A percentile compares a stretch with the other conserved stretches of the same genome.
These are phyloP conservation scores for Lasiommata megera DNA, from an alignment of 2,888 invertebrate genomes.

Conservation along the genomic window DNA sequence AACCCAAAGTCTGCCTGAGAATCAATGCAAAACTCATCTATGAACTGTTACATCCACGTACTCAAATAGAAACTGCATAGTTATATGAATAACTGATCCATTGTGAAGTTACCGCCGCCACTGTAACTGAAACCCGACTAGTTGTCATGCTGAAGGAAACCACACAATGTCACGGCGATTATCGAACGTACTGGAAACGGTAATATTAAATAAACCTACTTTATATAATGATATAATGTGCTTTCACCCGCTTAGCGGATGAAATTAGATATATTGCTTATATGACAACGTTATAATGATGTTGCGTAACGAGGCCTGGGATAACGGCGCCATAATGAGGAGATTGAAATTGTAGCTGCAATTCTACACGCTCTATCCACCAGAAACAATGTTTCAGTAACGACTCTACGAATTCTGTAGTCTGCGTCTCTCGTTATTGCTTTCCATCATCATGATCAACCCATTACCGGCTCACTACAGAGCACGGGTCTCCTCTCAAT, in stretches of 20 bases:
- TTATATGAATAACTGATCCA: conserved; percentile 4
- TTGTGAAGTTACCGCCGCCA: not conserved
- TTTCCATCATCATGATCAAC: too few species aligned
- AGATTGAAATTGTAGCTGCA: too few species aligned
- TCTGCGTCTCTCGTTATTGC: too few species aligned
- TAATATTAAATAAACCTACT: conserved; percentile 17
- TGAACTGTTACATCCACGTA: not conserved
- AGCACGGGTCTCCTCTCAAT: too few species aligned
- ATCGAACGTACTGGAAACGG: conserved; percentile 16
- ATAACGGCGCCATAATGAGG: too few species aligned
- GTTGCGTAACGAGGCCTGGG: too few species aligned
- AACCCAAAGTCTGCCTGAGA: too few species aligned
- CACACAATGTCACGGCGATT: conserved; percentile 26
- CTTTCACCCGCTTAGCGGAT: conserved; percentile 5
- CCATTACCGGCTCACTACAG: too few species aligned
- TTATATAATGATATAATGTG: conserved; percentile 10
- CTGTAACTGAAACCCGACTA: conserved; percentile 23
- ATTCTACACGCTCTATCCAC: too few species aligned
- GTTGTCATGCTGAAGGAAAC: conserved; percentile 23
- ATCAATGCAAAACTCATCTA: not conserved
- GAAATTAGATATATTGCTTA: conserved; percentile 1
- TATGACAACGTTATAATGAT: too few species aligned
- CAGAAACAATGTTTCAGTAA: too few species aligned
- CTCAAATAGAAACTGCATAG: not conserved
- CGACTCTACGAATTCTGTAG: too few species aligned